Percentiles rank a stretch among this genome's conserved stretches.
These are phyloP conservation scores for Cepphus grylle DNA, from an alignment of 2,113 vertebrate genomes.

Conservation along the genomic window DNA sequence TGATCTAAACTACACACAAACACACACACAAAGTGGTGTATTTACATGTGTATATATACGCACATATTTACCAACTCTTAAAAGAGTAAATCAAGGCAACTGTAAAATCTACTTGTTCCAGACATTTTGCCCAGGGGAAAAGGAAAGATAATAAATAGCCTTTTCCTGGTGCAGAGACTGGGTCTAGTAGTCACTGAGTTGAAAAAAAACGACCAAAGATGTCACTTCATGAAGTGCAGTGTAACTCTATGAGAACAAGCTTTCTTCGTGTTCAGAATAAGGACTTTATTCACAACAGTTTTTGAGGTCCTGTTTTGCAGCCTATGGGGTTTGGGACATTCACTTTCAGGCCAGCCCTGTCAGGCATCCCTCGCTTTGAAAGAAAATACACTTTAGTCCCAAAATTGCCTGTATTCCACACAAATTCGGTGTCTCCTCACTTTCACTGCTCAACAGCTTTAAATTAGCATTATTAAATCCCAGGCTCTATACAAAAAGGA, in stretches of 20 bases:
- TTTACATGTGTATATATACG: neutral
- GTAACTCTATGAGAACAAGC: neutral
- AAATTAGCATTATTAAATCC: neutral
- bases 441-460: neutral
- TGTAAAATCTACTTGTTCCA: neutral
- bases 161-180: neutral
- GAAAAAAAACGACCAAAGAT: neutral
- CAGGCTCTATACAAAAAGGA: neutral
- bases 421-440: neutral
- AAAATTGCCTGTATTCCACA: neutral
- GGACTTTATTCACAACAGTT: neutral
- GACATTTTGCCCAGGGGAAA: neutral
- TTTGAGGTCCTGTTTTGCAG: neutral
- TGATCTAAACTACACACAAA: neutral
- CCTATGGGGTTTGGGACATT: neutral
- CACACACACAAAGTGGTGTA: neutral
- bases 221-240: neutral
- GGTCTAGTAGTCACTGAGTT: neutral
- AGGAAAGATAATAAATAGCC: neutral
- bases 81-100: neutral
- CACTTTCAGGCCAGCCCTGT: neutral
- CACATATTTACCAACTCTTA: neutral
- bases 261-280: neutral
- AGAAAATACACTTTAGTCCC: neutral
- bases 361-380: neutral